Evolutionary conservation across 1,140 invertebrate species (phyloP).

Genomic region (Drosophila equinoxialis): DNA sequence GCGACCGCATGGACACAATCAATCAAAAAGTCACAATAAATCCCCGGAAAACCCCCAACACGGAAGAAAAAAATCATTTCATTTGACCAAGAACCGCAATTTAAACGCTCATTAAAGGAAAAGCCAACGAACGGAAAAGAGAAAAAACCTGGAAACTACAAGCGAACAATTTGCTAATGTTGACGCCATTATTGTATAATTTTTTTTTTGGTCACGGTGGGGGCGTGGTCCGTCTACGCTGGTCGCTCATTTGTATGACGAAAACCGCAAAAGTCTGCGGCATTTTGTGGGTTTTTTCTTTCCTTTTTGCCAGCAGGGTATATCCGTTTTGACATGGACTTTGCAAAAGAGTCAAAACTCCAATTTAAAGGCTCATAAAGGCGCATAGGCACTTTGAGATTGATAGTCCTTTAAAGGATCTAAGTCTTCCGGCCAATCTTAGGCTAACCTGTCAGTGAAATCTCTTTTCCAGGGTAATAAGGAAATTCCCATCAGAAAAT

Average conservation of each 20-base stretch:
- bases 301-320: neutral
- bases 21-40: constrained; percentile 36
- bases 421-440: too few species aligned
- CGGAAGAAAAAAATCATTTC: constrained; percentile 9
- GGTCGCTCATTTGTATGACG: constrained; percentile 70
- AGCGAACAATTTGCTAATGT: constrained; percentile 77
- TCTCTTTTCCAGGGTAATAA: too few species aligned
- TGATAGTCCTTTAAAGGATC: too few species aligned
- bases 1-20: constrained; percentile 32
- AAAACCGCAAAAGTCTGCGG: constrained; percentile 66
- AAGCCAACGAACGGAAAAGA: constrained; percentile 12
- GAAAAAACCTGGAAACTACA: constrained; percentile 31
- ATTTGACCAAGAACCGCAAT: constrained; percentile 46
- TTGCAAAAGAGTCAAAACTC: neutral
- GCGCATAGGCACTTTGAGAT: too few species aligned
- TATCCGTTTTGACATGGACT: neutral
- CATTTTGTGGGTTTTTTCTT: constrained; percentile 38
- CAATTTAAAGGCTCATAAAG: too few species aligned
- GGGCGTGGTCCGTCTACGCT: constrained; percentile 28
- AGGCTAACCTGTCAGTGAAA: too few species aligned
- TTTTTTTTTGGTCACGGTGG: constrained; percentile 45
- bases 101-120: constrained; percentile 63
- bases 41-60: constrained; percentile 8
- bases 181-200: constrained; percentile 79
- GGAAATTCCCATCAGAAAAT: too few species aligned